These are phyloP conservation scores for Apodemia zela DNA, from an alignment of 2,888 invertebrate species.

Conservation along the genomic window DNA sequence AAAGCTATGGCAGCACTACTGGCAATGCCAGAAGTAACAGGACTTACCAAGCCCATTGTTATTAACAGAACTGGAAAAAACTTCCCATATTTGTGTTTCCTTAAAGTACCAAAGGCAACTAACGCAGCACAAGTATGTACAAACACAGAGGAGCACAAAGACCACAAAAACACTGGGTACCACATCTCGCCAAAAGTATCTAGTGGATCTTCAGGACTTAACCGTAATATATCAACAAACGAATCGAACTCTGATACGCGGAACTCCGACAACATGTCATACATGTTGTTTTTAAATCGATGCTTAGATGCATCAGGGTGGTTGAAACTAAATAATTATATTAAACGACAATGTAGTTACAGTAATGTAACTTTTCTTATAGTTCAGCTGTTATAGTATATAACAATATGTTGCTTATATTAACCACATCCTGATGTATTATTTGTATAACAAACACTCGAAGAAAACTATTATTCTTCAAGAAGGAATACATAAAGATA, in stretches of 20 bases:
- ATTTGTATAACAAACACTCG: neutral
- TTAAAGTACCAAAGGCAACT: conserved; percentile 93
- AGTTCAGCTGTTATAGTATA: neutral
- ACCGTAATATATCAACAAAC: conserved; percentile 84
- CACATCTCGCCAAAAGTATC: conserved; percentile 94
- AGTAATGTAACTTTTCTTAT: neutral
- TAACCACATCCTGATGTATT: neutral
- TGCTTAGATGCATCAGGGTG: conserved; percentile 69
- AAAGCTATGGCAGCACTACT: conserved; percentile 96
- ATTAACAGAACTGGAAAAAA: conserved; percentile 94
- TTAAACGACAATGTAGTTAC: conserved; percentile 13
- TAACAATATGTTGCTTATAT: neutral
- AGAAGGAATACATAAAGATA: too few relatives aligned
- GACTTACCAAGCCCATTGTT: conserved; percentile 93
- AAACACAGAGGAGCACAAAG: conserved; percentile 94
- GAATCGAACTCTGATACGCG: conserved; percentile 83
- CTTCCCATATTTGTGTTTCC: conserved; percentile 96
- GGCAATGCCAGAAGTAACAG: conserved; percentile 92
- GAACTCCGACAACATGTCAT: conserved; percentile 80
- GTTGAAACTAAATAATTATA: conserved; percentile 35
- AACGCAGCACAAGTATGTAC: conserved; percentile 95
- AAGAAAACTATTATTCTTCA: neutral
- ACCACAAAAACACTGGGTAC: conserved; percentile 98
- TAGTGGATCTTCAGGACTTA: conserved; percentile 83
- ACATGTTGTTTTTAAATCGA: conserved; percentile 68